Base-by-base conservation (phyloP, 2,888 invertebrate genomes). In the Emmelina monodactyla region DNA sequence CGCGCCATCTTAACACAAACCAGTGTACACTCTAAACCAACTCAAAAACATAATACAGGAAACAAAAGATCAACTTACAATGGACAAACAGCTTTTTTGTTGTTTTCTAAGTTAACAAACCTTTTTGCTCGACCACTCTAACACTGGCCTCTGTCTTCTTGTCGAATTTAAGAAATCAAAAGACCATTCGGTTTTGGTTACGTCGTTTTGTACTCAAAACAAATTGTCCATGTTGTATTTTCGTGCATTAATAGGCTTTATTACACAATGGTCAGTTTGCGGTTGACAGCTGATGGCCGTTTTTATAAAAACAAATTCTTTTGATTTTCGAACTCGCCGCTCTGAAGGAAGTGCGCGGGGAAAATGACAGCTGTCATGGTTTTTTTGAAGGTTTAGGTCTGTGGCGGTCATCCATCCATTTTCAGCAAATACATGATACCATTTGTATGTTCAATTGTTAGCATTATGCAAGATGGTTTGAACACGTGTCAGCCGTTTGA, bases 271-370 rank as follows among this genome's bases (percentile, higher is more conserved):
- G 66, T 56, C 63, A 62, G 51, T 62, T 60, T 75, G 73, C 50
- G 75, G 75, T 71, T 59, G 60, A 59, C 64, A 65, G 62, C 62
- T 71, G 67, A 59, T 50, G 44, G 52, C 32, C 40, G 43, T 50
- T 49, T 51, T 38, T 41, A 45, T 49, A 49, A 42, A 42, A 48
- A 53, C 45, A 48, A 50, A 45, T 49, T 46, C 43, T 44, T 39
- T 39, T 40, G 44, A 22, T n/a, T 22, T 14, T 10, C 13, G 12
- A 14, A 22, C 9, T 11, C 10, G 32, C n/a, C 12, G 25, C 28
- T 36, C 38, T 45, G 44, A 45, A 19, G 45, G 48, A 43, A 35
- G 51, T 47, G 47, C 50, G 57, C 59, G 60, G 57, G 55, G 55
- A 62, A 67, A 55, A 53, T 66, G 68, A 68, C 69, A 68, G 61